Base-by-base conservation (phyloP, 2,888 invertebrate genomes). In the Crocallis elinguaria region DNA sequence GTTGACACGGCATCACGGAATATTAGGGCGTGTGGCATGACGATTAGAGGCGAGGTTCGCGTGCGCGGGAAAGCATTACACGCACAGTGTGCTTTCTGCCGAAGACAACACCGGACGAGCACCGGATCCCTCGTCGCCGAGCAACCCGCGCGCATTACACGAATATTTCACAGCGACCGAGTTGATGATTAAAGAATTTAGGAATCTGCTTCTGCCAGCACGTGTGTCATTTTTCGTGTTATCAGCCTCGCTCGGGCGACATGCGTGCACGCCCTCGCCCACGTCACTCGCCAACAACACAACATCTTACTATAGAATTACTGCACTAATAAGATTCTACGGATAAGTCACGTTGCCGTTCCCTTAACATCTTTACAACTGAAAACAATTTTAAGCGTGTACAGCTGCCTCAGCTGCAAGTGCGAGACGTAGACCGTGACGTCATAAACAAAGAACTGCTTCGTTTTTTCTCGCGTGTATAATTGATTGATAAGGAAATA, bases 91-190 rank as follows among this genome's bases (percentile, higher is more conserved):
- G 75, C 69, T 84, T 57, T 86, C 79, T 86, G 87, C 82, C 76
- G 88, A 89, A 89, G 88, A 90, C 88, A 85, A 82, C 86, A 80
- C 78, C 83, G 86, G 81, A 78, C 81, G 81, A 79, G 77, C 80
- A 77, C 79, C 83, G 84, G 82, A 80, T 87, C 86, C 86, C 86
- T 85, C 81, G 85, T 83, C 86, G 84, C 80, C 75, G 78, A 73
- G 82, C 83, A 73, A 79, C 78, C 73, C 75, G 79, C 73, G 71
- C 77, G 73, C 77, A 74, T 75, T 74, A 73, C 72, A 76, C 72
- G 66, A 75, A 79, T 82, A 77, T 80, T 81, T 77, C 74, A 73
- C 72, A 67, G 65, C 64, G 67, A 60, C 63, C 66, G 62, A 67
- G 67, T 66, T 70, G 66, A 60, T 54, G 60, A 70, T 71, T 65